Conservation (phyloP, 1,140 invertebrate species). For the Plodia interpunctella region DNA sequence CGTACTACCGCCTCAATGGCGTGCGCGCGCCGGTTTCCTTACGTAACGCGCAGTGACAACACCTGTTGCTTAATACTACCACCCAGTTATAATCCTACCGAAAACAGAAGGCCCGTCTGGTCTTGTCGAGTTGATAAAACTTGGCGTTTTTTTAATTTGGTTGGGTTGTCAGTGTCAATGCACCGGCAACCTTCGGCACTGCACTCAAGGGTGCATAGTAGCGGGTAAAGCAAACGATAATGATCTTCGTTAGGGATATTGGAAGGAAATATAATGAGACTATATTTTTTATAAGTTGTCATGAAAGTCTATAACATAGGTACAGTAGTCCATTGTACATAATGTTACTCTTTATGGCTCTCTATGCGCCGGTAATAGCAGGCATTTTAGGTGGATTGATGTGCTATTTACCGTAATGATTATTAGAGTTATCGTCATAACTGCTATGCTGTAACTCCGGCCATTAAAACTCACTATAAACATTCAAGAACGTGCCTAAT, state of each 20-base stretch:
- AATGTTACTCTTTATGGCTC: too few relatives aligned
- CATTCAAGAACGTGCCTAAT: too few relatives aligned
- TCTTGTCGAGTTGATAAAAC: slow-evolving; percentile 14
- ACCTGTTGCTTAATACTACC: slow-evolving; percentile 70
- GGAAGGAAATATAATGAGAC: slow-evolving; percentile 12
- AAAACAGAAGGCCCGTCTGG: slow-evolving; percentile 33
- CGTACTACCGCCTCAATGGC: slow-evolving; percentile 66
- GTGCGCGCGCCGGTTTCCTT: slow-evolving; percentile 64
- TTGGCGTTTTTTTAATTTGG: slow-evolving; percentile 32
- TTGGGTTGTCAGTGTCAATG: slow-evolving; percentile 61
- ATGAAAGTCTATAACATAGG: background rate
- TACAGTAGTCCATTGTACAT: too few relatives aligned
- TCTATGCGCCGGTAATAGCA: too few relatives aligned
- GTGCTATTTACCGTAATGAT: too few relatives aligned
- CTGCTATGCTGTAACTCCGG: too few relatives aligned
- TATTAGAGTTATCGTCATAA: too few relatives aligned
- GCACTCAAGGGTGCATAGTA: slow-evolving; percentile 72
- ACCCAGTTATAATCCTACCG: slow-evolving; percentile 56
- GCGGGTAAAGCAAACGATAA: slow-evolving; percentile 55
- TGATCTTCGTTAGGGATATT: slow-evolving; percentile 64
- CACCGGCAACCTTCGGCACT: slow-evolving; percentile 68
- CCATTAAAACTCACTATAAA: too few relatives aligned
- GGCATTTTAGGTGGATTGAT: too few relatives aligned
- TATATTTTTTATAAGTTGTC: background rate
- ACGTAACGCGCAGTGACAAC: slow-evolving; percentile 62